phyloP scores from a whole-genome alignment of 2,888 invertebrate genomes.

The Steinernema scapterisci region DNA sequence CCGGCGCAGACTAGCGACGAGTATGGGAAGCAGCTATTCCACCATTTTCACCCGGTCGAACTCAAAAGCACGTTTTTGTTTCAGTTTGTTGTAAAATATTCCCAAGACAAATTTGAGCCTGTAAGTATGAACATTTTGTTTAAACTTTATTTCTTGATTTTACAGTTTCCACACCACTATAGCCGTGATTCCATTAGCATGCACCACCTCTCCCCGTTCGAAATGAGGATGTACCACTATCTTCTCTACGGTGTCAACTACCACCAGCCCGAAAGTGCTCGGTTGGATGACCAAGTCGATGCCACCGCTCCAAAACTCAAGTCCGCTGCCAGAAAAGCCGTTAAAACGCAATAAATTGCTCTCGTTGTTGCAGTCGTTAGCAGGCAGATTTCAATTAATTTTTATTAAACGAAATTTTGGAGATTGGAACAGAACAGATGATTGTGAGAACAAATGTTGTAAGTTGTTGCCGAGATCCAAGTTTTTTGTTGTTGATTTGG shows the following conservation, averaged over 20 bases:
- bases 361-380: slow-evolving; percentile 16
- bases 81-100: slow-evolving; percentile 22
- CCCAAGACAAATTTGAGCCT: neutral
- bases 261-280: neutral
- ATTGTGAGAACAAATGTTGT: slow-evolving; percentile 15
- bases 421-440: slow-evolving; percentile 16
- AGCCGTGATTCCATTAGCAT: slow-evolving; percentile 54
- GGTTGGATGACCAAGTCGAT: no score
- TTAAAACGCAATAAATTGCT: slow-evolving; percentile 8
- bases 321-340: neutral
- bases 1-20: slow-evolving; percentile 54
- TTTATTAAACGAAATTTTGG: slow-evolving; percentile 29
- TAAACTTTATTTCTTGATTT: neutral
- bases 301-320: neutral
- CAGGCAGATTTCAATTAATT: slow-evolving; percentile 14
- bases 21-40: slow-evolving; percentile 49
- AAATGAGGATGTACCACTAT: slow-evolving; percentile 57
- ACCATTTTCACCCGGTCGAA: slow-evolving; percentile 56
- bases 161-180: slow-evolving; percentile 49
- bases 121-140: neutral
- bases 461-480: neutral
- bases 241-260: slow-evolving; percentile 45
- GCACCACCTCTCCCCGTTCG: slow-evolving; percentile 60
- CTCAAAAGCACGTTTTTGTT: slow-evolving; percentile 38
- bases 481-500: neutral